phyloP scores from a whole-genome alignment of 2,797 vertebrate genomes.

The Lycodopsis pacificus region DNA sequence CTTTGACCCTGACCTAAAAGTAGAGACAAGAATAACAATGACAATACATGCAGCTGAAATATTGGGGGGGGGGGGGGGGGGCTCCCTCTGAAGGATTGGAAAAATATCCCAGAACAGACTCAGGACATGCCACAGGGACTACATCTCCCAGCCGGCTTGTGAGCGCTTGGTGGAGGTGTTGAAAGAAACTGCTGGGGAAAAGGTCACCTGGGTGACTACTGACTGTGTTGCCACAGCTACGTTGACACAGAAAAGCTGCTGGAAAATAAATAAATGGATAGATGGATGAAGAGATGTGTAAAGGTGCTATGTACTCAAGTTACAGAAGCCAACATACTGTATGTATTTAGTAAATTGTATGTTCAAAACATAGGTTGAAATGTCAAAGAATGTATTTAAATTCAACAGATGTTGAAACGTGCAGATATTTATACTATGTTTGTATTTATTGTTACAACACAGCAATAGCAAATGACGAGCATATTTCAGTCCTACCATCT shows the following conservation, averaged over 20 bases:
- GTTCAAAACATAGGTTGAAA: not conserved
- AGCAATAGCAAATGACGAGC: not conserved
- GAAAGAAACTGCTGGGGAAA: conserved; percentile 31
- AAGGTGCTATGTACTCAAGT: conserved; percentile 1
- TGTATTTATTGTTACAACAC: conserved; percentile 15
- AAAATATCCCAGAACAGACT: conserved; percentile 18
- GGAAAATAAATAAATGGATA: conserved; percentile 18
- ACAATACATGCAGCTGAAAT: not conserved
- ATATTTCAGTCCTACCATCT: conserved; percentile 1
- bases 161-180: conserved; percentile 18
- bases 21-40: not conserved
- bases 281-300: not conserved
- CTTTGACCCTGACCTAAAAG: not conserved
- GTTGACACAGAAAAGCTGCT: conserved; percentile 23
- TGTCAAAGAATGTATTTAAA: conserved; percentile 3
- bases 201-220: conserved; percentile 34
- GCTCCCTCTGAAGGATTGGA: not conserved
- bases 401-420: not conserved
- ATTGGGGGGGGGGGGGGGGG: not conserved
- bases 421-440: not conserved
- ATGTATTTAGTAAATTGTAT: not conserved
- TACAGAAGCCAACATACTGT: not conserved
- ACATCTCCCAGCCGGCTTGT: conserved; percentile 41
- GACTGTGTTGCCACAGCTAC: conserved; percentile 38
- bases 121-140: conserved; percentile 31